These are phyloP conservation scores for Brachyhypopomus gauderio DNA, from an alignment of 2,113 vertebrate species.

Conservation along the genomic window DNA sequence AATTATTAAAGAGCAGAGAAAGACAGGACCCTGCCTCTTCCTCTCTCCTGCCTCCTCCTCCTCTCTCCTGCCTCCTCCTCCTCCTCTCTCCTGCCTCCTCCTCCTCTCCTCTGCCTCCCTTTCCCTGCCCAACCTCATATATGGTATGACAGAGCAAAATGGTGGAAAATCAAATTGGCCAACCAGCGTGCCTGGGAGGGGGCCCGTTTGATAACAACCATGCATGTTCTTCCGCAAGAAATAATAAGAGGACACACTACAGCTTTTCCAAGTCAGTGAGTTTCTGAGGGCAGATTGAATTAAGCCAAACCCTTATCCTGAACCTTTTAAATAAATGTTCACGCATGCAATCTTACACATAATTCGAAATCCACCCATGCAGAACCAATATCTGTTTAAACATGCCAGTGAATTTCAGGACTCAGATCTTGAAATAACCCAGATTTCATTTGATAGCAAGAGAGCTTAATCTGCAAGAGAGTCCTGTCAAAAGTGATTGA, in stretches of 20 bases:
- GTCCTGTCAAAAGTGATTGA: neutral
- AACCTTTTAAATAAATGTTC: neutral
- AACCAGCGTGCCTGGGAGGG: constrained; percentile 11
- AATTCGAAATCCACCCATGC: neutral
- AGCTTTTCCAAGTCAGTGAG: neutral
- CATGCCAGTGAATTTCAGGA: neutral
- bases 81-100: too few relatives aligned
- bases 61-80: neutral
- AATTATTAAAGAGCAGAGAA: too few relatives aligned
- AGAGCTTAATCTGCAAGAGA: neutral
- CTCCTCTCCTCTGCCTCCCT: neutral
- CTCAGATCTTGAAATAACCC: neutral
- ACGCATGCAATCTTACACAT: neutral
- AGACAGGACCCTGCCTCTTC: too few relatives aligned
- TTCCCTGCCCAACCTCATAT: neutral
- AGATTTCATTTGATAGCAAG: neutral
- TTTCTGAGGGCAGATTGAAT: neutral
- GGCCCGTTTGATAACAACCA: constrained; percentile 1
- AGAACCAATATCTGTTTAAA: too few relatives aligned
- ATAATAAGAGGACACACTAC: neutral
- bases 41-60: too few relatives aligned
- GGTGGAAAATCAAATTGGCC: constrained; percentile 20
- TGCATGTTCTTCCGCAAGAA: neutral
- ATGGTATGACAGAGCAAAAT: constrained; percentile 14
- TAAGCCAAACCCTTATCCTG: neutral